Evolutionary conservation across 1,140 invertebrate species (phyloP).

Genomic region (Wasmannia auropunctata): DNA sequence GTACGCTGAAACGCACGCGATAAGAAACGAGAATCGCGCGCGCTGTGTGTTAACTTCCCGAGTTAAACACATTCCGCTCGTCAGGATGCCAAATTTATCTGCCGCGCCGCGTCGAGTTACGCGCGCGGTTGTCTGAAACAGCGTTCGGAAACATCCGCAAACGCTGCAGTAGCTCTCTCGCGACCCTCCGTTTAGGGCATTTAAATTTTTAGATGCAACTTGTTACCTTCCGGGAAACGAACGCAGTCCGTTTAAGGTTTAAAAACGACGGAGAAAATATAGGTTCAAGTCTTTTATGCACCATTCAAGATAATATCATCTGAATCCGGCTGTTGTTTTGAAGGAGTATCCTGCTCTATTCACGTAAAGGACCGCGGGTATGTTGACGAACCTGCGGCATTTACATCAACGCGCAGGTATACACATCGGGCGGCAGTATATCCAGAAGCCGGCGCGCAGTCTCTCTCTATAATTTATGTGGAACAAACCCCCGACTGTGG

Average conservation of each 20-base stretch:
- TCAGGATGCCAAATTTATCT: slow-evolving; percentile 34
- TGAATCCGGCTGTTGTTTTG: neutral
- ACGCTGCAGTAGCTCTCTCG: neutral
- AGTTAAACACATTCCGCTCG: slow-evolving; percentile 41
- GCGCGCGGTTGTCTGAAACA: slow-evolving; percentile 3
- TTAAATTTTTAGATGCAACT: neutral
- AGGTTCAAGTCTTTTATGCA: neutral
- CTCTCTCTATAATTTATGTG: slow-evolving; percentile 70
- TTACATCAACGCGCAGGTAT: slow-evolving; percentile 35
- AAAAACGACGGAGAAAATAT: too few relatives aligned
- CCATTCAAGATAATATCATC: neutral
- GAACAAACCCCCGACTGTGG: slow-evolving; percentile 65
- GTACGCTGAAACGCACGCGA: slow-evolving; percentile 44
- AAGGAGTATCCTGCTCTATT: neutral
- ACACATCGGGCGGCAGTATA: slow-evolving; percentile 1
- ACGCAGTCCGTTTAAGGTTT: too few relatives aligned
- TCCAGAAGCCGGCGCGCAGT: slow-evolving; percentile 32
- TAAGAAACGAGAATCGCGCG: slow-evolving; percentile 41
- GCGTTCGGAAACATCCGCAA: neutral
- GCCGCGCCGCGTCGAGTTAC: neutral
- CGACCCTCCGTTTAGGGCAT: neutral
- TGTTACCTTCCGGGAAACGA: neutral
- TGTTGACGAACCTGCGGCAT: slow-evolving; percentile 54
- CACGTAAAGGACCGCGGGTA: slow-evolving; percentile 2
- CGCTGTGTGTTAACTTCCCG: slow-evolving; percentile 28